Evolutionary conservation across 2,888 invertebrate genomes (phyloP), one percentile per base, ranked within the genome.

Genomic region (Aphidoletes aphidimyza): DNA sequence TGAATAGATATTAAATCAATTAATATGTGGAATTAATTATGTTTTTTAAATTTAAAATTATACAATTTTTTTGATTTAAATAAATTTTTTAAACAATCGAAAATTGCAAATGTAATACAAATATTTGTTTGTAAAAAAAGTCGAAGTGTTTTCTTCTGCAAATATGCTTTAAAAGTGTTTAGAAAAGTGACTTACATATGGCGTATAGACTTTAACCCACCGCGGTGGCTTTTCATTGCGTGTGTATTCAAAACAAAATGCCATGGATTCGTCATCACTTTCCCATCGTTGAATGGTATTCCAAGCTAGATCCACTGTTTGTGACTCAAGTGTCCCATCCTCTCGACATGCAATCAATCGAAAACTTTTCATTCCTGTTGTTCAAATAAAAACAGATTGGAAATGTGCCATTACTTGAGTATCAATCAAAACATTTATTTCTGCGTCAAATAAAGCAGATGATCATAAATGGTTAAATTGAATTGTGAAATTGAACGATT

Each of bases 231-330:
- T 95, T 87, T 95, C 95, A 86, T 91, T 91, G 88, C 95, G 92
- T 88, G 93, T 93, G 90, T 98, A 98, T 87, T 96, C 94, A 90
- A 98, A 94, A 88, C 95, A 94, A 90, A 97, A 95, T 34, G 97
- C 95, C 92, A 96, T 96, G 34, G 95, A 96, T 88, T 97, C 97
- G 89, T 98, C 97, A 89, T 98, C 97, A 3, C 95, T 93, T 88
- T 96, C 95, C 95, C 96, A 98, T 88, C 94, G 93, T 85, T 94
- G 92, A 86, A 98, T 94, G 87, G 92, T 92, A 86, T 93, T 93
- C 98, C 98, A 98, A 84, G 93, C 91, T 88, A 98, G 93, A 88
- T 95, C 95, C 85, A 96, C 94, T 87, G 95, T 93, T 90, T 95
- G 94, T 86, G 93, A 92, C 92, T 95, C 95, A 85, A 94, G 90